Evolutionary conservation across 2,888 invertebrate genomes (phyloP).

Genomic region (Nomada fucata): DNA sequence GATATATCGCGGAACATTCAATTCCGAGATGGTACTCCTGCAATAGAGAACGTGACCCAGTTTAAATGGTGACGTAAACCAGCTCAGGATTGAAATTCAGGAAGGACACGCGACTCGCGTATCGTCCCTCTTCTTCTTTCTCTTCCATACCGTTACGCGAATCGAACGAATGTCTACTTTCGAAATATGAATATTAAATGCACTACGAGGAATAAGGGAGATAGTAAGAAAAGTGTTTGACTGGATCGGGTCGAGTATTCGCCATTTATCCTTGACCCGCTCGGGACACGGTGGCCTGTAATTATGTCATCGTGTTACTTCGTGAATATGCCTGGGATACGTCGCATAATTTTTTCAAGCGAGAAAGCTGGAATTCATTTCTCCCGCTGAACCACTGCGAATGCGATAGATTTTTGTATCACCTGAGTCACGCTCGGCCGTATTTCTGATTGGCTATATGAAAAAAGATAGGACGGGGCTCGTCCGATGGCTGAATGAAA

Average conservation of each 20-base stretch:
- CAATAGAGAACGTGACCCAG: constrained; percentile 69
- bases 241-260: constrained; percentile 28
- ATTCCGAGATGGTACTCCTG: constrained; percentile 58
- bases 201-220: background rate
- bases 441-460: background rate
- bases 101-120: constrained; percentile 51
- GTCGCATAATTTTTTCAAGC: constrained; percentile 39
- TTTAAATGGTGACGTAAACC: constrained; percentile 62
- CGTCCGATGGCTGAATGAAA: constrained; percentile 44
- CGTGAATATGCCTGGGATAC: constrained; percentile 44
- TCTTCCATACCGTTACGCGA: constrained; percentile 7
- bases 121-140: background rate
- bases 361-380: constrained; percentile 17
- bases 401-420: too few relatives aligned
- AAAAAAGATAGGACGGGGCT: background rate
- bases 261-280: constrained; percentile 56
- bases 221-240: constrained; percentile 21
- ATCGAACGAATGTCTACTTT: constrained; percentile 5
- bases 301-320: constrained; percentile 57
- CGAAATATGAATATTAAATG: constrained; percentile 16
- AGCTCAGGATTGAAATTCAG: constrained; percentile 66
- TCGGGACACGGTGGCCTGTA: constrained; percentile 42
- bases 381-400: background rate
- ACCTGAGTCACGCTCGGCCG: background rate
- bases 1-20: constrained; percentile 46